Evolutionary conservation across 2,113 vertebrate species (phyloP), one percentile per base, ranked within the genome.

Genomic region (Percopsis transmontana): DNA sequence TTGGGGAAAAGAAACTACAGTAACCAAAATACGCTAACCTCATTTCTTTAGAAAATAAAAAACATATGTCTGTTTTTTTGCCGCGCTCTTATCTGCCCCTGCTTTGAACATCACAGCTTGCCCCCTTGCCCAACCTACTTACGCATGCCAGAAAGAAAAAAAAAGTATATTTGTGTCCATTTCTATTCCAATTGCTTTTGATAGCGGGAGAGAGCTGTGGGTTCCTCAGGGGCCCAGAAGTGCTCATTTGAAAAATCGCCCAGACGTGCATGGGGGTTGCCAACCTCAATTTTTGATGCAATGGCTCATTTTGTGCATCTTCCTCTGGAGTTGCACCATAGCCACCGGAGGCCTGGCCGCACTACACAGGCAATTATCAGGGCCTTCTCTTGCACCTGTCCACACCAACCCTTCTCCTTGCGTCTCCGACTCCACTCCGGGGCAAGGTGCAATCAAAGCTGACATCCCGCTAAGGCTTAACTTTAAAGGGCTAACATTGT

Each of bases 271-370:
- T 14, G 58, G 83, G 81, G 88, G 88, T 89, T 88, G 87, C 79
- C 89, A 90, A 90, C 87, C 90, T 89, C 86, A 83, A 87, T 91
- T 91, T 91, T 85, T 87, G 75, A 84, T 82, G 87, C 84, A 84
- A 86, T 83, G 70, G 83, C 84, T 85, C 84, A 84, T 90, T 90
- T 85, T 85, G 79, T 80, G 79, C 73, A 68, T 81, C 77, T 83
- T 87, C 65, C 76, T 79, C 80, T 20, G 45, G 70, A 83, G 77
- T 80, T 67, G 16, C 58, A 51, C 56, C 63, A 68, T 56, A 62
- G 70, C 80, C 82, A 78, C 57, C 47, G 52, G 79, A 67, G 79
- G 78, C 68, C 73, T 61, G 52, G 73, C 64, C 72, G 56, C 52
- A 19, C 68, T 66, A 59, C 75, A 70, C 74, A 87, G 69, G 82